Percentiles rank a stretch among this genome's conserved stretches.
Evolutionary conservation across 2,888 invertebrate species (phyloP).

Genomic region (Mimumesa dahlbomi): DNA sequence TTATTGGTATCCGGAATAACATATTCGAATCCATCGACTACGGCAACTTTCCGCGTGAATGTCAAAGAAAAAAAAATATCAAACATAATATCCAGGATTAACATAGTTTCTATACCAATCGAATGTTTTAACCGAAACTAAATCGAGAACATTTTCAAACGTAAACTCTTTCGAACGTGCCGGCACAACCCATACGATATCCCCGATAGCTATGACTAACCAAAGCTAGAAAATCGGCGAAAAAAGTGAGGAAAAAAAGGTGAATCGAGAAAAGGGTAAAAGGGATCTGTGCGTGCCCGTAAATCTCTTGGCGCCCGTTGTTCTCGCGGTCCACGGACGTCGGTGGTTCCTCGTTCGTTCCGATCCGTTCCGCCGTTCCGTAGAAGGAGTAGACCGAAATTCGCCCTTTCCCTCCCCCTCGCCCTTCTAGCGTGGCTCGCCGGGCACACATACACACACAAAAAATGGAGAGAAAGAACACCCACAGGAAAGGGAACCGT

Average conservation of each 20-base stretch:
- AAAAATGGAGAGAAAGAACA: slow-evolving; percentile 54
- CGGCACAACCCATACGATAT: neutral
- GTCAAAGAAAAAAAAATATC: no score
- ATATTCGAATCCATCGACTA: no score
- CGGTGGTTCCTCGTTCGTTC: slow-evolving; percentile 51
- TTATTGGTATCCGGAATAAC: no score
- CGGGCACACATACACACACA: slow-evolving; percentile 26
- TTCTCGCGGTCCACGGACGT: slow-evolving; percentile 59
- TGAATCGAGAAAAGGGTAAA: slow-evolving; percentile 52
- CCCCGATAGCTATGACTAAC: neutral
- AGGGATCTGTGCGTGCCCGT: slow-evolving; percentile 73
- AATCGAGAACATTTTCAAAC: no score
- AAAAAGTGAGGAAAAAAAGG: slow-evolving; percentile 20
- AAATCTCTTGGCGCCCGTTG: slow-evolving; percentile 72
- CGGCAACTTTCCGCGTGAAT: no score
- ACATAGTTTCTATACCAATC: no score
- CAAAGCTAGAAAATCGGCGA: slow-evolving; percentile 2
- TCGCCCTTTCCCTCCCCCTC: slow-evolving; percentile 42
- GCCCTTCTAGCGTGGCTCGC: slow-evolving; percentile 28
- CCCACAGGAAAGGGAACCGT: slow-evolving; percentile 50
- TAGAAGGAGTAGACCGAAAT: slow-evolving; percentile 63
- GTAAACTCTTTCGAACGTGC: neutral
- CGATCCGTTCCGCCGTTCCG: slow-evolving; percentile 66
- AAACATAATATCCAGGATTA: no score
- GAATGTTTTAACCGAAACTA: no score